These are phyloP conservation scores for Phalacrocorax pelagicus DNA, from an alignment of 2,113 vertebrate genomes.

Conservation along the genomic window DNA sequence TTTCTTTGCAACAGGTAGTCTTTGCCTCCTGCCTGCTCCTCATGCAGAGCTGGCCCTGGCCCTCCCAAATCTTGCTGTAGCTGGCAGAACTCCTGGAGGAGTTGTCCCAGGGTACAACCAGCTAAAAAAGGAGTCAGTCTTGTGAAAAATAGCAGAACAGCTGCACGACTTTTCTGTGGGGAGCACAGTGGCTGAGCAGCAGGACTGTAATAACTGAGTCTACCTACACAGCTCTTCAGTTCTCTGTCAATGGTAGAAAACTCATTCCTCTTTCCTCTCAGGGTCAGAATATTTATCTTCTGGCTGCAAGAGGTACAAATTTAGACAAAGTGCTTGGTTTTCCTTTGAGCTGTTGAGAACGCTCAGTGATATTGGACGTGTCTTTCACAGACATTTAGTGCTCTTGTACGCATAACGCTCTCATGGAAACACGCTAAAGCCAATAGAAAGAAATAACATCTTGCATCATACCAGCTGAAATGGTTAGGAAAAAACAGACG, in stretches of 20 bases:
- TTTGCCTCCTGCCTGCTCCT: neutral
- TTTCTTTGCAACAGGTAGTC: conserved; percentile 10
- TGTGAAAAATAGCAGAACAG: conserved; percentile 18
- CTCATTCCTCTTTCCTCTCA: neutral
- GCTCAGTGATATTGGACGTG: neutral
- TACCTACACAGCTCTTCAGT: neutral
- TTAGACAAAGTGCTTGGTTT: neutral
- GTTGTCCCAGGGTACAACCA: neutral
- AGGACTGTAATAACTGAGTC: neutral
- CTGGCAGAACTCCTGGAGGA: neutral
- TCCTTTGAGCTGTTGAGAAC: neutral
- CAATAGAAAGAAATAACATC: neutral
- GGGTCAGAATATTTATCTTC: neutral
- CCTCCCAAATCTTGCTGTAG: neutral
- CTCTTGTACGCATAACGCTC: neutral
- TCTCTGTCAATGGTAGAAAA: neutral
- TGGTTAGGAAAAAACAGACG: neutral
- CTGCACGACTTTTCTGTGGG: neutral
- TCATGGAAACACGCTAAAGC: neutral
- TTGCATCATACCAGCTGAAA: neutral
- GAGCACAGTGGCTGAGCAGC: neutral
- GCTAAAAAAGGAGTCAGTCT: neutral
- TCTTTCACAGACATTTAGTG: neutral
- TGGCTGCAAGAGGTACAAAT: neutral
- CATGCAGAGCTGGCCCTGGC: neutral